A percentile compares a stretch with the other conserved stretches of the same genome.
phyloP scores from a whole-genome alignment of 2,797 vertebrate genomes.

The Falco columbarius region DNA sequence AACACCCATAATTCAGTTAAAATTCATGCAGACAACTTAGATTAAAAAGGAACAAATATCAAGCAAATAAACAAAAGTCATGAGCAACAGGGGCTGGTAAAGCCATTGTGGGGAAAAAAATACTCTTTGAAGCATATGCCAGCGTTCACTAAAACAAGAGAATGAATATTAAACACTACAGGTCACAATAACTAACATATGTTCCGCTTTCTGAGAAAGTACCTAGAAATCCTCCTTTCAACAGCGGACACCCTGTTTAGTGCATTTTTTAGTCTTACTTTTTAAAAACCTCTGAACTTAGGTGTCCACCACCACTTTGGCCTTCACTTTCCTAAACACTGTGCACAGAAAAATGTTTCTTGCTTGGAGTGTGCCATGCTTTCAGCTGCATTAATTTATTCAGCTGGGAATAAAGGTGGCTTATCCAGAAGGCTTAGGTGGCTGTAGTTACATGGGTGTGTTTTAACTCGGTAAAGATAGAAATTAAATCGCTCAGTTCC shows the following conservation, averaged over 20 bases:
- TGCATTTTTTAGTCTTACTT: neutral
- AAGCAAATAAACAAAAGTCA: slow-evolving; percentile 49
- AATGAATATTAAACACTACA: slow-evolving; percentile 38
- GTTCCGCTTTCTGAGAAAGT: neutral
- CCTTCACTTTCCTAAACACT: neutral
- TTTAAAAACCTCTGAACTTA: neutral
- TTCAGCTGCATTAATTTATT: neutral
- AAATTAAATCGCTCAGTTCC: neutral
- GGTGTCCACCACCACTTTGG: neutral
- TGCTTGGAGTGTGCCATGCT: neutral
- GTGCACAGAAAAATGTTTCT: neutral
- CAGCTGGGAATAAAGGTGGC: neutral
- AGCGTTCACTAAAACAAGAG: neutral
- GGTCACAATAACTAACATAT: neutral
- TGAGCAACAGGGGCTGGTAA: slow-evolving; percentile 22
- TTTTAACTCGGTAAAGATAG: neutral
- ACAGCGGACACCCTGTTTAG: neutral
- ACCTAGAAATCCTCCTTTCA: neutral
- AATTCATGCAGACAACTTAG: slow-evolving; percentile 59
- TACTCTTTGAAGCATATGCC: slow-evolving; percentile 7
- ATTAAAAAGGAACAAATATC: slow-evolving; percentile 56
- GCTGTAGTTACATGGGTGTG: neutral
- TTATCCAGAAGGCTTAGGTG: neutral
- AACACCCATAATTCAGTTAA: slow-evolving; percentile 63
- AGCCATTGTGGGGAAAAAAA: neutral